These are phyloP conservation scores for Natator depressus DNA, from an alignment of 2,113 vertebrate genomes.

Conservation along the genomic window DNA sequence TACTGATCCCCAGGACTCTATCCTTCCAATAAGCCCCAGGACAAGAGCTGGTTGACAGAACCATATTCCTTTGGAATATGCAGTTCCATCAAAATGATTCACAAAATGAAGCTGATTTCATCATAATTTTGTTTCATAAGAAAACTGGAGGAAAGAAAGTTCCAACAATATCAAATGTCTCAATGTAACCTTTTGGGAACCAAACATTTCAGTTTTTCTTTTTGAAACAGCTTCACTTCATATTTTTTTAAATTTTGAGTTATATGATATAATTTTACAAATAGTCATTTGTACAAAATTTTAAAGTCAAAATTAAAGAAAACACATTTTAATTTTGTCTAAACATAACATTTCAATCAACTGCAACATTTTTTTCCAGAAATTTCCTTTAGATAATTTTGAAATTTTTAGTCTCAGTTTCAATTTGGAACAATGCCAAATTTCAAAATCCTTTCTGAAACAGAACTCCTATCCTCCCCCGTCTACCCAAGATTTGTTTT, in stretches of 20 bases:
- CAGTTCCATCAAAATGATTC: background rate
- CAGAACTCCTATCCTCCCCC: fast-evolving
- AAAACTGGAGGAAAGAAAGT: background rate
- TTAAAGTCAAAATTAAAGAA: background rate
- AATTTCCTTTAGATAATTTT: background rate
- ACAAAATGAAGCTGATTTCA: background rate
- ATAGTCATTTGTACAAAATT: background rate
- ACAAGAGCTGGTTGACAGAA: background rate
- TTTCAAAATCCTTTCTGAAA: background rate
- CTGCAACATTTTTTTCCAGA: background rate
- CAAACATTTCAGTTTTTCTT: fast-evolving
- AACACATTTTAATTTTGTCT: background rate
- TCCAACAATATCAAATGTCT: background rate
- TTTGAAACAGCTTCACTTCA: background rate
- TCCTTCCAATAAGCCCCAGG: fast-evolving
- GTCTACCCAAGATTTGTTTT: fast-evolving
- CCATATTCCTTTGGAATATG: background rate
- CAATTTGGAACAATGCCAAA: background rate
- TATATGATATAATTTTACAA: background rate
- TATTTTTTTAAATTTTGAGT: background rate
- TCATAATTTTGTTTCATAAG: background rate
- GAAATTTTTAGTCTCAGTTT: background rate
- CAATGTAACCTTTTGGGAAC: background rate
- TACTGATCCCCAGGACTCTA: background rate
- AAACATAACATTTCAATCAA: background rate